A percentile compares a stretch with the other conserved stretches of the same genome.
Conservation (phyloP, 1,140 invertebrate species). For the Cecropterus lyciades region DNA sequence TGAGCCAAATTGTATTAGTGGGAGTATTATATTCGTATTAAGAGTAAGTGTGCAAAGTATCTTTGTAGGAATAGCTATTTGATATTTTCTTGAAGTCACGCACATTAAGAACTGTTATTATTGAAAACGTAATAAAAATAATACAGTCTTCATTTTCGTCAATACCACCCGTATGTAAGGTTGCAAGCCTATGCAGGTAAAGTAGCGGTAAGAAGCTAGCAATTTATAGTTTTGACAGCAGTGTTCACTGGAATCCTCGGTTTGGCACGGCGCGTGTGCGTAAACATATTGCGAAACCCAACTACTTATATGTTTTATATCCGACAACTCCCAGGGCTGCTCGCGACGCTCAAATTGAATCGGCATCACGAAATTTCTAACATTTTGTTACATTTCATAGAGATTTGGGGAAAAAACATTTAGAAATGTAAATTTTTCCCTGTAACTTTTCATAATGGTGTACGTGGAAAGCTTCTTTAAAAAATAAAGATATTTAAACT, state of each 20-base stretch:
- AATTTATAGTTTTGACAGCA: constrained; percentile 53
- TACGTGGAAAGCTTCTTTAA: no score
- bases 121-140: not conserved
- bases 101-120: not conserved
- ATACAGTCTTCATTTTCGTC: not conserved
- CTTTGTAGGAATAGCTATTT: not conserved
- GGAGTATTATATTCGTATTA: no score
- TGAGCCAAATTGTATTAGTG: no score
- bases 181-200: not conserved
- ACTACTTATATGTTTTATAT: constrained; percentile 54
- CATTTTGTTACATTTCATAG: no score
- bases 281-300: constrained; percentile 69
- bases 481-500: no score
- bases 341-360: not conserved
- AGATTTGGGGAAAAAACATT: no score
- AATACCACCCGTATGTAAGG: no score
- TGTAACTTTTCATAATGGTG: no score
- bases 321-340: constrained; percentile 47
- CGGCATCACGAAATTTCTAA: not conserved
- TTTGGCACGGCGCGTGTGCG: constrained; percentile 57
- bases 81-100: not conserved
- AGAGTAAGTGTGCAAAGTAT: no score
- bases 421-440: no score
- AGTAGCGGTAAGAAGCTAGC: constrained; percentile 2
- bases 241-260: constrained; percentile 56